Percentiles rank a stretch among this genome's conserved stretches.
phyloP scores from a whole-genome alignment of 2,797 vertebrate species.

The Nothura maculosa region DNA sequence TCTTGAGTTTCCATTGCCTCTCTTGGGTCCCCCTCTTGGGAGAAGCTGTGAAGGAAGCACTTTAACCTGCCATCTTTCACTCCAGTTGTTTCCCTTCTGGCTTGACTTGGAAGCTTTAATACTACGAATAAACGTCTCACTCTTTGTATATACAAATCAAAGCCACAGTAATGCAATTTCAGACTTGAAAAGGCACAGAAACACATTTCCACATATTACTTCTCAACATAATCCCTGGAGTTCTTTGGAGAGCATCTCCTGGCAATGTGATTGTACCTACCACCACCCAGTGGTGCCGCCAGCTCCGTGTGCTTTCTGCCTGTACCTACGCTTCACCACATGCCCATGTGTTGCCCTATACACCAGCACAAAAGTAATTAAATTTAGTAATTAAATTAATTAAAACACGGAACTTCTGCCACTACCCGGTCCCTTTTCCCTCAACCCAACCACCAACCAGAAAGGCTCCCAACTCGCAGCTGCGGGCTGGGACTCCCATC shows the following conservation, averaged over 20 bases:
- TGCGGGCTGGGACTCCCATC: not conserved
- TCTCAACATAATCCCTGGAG: slow-evolving; percentile 29
- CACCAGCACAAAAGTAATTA: not conserved
- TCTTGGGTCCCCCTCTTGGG: not conserved
- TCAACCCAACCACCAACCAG: not conserved
- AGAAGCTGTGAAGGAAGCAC: slow-evolving; percentile 15
- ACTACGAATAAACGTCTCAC: slow-evolving; percentile 10
- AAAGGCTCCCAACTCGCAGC: not conserved
- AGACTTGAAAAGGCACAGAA: slow-evolving; percentile 34
- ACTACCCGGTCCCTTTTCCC: not conserved
- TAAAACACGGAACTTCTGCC: not conserved
- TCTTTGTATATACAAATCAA: slow-evolving; percentile 17
- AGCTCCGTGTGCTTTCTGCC: not conserved
- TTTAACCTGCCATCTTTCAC: not conserved
- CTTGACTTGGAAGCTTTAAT: slow-evolving; percentile 44
- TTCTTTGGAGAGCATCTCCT: not conserved
- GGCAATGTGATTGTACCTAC: not conserved
- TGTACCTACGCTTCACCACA: not conserved
- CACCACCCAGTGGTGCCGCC: not conserved
- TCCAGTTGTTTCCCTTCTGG: slow-evolving; percentile 3
- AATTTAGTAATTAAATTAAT: not conserved
- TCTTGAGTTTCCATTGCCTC: not conserved
- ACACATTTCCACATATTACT: not conserved
- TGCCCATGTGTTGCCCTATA: not conserved
- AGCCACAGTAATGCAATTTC: not conserved